Conservation (phyloP, 2,888 invertebrate genomes). For the Chymomyza fuscimana region DNA sequence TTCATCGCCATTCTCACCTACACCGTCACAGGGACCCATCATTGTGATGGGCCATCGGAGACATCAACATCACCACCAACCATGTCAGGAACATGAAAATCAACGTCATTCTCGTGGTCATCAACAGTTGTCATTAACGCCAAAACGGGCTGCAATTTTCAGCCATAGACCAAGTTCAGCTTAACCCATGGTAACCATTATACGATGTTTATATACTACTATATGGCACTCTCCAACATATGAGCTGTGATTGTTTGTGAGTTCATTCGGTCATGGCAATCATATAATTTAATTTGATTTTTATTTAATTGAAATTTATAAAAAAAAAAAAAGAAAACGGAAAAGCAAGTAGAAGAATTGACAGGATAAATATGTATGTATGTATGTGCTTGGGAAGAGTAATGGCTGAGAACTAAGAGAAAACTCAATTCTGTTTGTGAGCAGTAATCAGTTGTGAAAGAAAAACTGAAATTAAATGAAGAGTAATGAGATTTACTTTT, state of each 20-base stretch:
- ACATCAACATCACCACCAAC: conserved; percentile 19
- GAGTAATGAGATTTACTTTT: conserved; percentile 65
- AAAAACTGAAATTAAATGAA: conserved; percentile 66
- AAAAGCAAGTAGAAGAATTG: conserved; percentile 13
- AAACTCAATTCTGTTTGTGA: background rate
- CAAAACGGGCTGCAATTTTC: background rate
- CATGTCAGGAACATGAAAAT: background rate
- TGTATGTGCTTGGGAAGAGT: background rate
- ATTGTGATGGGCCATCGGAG: conserved; percentile 22
- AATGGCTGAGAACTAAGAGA: background rate
- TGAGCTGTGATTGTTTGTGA: background rate
- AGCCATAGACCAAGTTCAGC: background rate
- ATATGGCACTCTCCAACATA: background rate
- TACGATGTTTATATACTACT: background rate
- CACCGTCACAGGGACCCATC: conserved; percentile 8
- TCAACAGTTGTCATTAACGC: background rate
- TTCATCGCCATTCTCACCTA: conserved; percentile 4
- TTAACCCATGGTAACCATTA: background rate
- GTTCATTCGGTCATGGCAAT: conserved; percentile 30
- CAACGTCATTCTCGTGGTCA: background rate
- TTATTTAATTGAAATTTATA: conserved; percentile 71
- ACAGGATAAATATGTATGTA: background rate
- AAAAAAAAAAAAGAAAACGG: conserved; percentile 52
- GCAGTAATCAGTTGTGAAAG: conserved; percentile 7
- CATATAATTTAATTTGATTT: conserved; percentile 66